Evolutionary conservation across 1,140 invertebrate genomes (phyloP), one percentile per base, ranked within the genome.

Genomic region (Battus philenor): DNA sequence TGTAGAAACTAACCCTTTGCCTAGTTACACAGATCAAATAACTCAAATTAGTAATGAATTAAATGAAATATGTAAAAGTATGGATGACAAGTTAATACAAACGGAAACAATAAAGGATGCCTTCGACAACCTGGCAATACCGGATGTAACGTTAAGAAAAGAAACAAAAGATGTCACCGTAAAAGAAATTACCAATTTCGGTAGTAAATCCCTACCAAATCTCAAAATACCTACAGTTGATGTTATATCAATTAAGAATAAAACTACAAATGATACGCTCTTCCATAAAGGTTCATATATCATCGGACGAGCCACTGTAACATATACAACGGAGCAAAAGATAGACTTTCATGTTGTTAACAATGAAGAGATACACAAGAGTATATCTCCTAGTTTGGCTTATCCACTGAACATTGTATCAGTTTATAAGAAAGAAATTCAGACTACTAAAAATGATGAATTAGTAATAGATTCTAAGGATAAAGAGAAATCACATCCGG

Each of bases 121-220:
- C 34, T 84, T 72, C 54, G 80, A 80, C 61, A 80, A 65, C 57
- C 76, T 84, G 22, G 56, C 74, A 44, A 72, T 80, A 72, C 80
- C 80, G 62, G 78, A 84, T 63, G 68, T 84, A 36, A 76, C 58
- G 13, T 62, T 84, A 64, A 72, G 41, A 33, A 77, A 76, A 38
- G 68, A 72, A 55, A 73, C 64, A 44, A 60, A 26, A 46, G 55
- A 68, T 49, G 33, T 44, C 47, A 36, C 57, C 57, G 74, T 69
- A 70, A 59, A 70, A 32, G 58, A 75, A 18, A 34, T 53, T 51
- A 34, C 56, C 16, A 58, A 52, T 22, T 48, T 77, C 31, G 47
- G 58, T 44, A 67, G 60, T 50, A 57, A 55, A 51, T 70, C 66
- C 9, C 30, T 72, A 39, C 68, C 68, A 36, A 68, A 73, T 63